Evolutionary conservation across 2,888 invertebrate species (phyloP), one percentile per base, ranked within the genome.

Genomic region (Argyresthia goedartella): DNA sequence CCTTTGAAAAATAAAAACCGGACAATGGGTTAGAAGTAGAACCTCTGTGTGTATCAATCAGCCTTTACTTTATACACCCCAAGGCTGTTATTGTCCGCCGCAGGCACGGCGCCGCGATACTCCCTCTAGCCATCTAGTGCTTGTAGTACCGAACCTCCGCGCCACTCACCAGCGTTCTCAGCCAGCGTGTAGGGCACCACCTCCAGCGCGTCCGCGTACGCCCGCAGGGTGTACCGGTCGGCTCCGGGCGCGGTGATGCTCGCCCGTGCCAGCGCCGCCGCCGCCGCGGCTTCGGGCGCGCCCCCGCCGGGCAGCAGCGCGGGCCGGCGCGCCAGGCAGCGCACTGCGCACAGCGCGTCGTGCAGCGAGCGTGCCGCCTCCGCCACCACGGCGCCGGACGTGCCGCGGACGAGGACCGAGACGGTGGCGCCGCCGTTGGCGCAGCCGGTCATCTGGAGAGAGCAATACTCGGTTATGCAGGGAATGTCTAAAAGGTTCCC

Each of bases 301-400:
- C 99, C 99, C 49, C 99, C 99, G 55, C 99, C 99, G 52, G 97
- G 94, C 74, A 98, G 92, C 62, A 98, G 86, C 46, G 96, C 96
- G 55, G 92, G 92, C 59, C 97, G 94, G 65, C 97, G 96, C 4
- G 99, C 98, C 63, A 99, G 90, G 80, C 99, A 99, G 60, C 99
- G 92, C 69, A 99, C 95, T 50, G 96, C 97, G 67, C 92, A 92
- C 57, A 92, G 80, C 35, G 50, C 43, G 43, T 50, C 50, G 44
- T 50, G 50, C 56, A 97, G 87, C 55, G 96, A 97, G 57, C 97
- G 90, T 60, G 95, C 96, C 57, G 97, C 97, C 87, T 97, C 92
- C 55, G 95, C 96, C 56, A 97, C 88, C 57, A 97, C 93, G 64
- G 97, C 90, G 73, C 95, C 94, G 75, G 96, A 96, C 25, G 92